Evolutionary conservation across 30 jellyfish, hydroid and myxozoan genomes (phyloP).

Genomic region (Turritopsis rubra): DNA sequence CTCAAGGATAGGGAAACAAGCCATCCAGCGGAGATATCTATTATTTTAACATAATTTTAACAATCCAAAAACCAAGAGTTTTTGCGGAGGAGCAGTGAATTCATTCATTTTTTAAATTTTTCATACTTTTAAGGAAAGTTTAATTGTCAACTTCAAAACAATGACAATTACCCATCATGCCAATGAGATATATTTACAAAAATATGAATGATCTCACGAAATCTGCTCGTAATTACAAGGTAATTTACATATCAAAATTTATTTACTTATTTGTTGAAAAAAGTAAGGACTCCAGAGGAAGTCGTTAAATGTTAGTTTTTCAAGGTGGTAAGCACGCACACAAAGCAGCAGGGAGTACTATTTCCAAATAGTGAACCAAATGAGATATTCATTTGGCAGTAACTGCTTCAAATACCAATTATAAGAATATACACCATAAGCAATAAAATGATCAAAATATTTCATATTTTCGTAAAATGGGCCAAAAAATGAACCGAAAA

Average conservation of each 20-base stretch:
- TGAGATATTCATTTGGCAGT: not conserved
- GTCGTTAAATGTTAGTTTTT: not conserved
- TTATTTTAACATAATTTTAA: too few relatives aligned
- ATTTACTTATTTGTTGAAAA: not conserved
- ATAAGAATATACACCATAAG: too few relatives aligned
- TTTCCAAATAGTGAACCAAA: not conserved
- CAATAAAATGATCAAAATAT: not conserved
- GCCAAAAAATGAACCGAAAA: not conserved
- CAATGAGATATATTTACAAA: not conserved
- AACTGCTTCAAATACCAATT: too few relatives aligned
- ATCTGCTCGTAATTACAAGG: not conserved
- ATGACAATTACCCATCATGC: not conserved
- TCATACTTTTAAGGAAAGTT: not conserved
- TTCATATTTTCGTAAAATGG: not conserved
- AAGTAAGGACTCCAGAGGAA: constrained; percentile 14
- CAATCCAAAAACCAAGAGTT: too few relatives aligned
- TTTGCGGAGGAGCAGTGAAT: too few relatives aligned
- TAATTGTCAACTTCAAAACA: not conserved
- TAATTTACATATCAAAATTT: not conserved
- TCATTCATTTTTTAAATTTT: too few relatives aligned
- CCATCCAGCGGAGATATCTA: too few relatives aligned
- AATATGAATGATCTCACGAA: not conserved
- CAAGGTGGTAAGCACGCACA: not conserved
- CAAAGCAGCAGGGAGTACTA: not conserved
- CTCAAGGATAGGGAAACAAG: not conserved